Conservation (phyloP, 2,888 invertebrate genomes). For the Zaprionus obscuricornis region DNA sequence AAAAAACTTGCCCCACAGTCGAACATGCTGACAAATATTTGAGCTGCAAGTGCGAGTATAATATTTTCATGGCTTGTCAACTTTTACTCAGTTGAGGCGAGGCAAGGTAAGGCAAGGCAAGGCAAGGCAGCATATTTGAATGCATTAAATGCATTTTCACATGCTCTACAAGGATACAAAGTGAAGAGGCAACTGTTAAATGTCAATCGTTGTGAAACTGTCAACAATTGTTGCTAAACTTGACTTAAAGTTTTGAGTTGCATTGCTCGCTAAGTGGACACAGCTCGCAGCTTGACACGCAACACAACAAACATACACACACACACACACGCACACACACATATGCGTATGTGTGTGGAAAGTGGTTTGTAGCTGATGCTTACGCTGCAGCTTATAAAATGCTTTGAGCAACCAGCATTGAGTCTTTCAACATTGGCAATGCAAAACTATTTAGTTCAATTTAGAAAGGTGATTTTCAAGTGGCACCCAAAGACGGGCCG, state of each 20-base stretch:
- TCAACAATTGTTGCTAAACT: slow-evolving; percentile 15
- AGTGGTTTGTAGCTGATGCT: slow-evolving; percentile 28
- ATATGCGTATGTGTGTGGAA: slow-evolving; percentile 35
- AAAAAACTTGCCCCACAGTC: too few relatives aligned
- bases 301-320: not conserved
- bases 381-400: too few relatives aligned
- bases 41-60: too few relatives aligned
- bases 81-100: too few relatives aligned
- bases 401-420: not conserved
- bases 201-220: slow-evolving; percentile 29
- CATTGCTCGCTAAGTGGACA: slow-evolving; percentile 19
- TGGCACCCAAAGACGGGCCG: slow-evolving; percentile 50
- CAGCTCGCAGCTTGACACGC: slow-evolving; percentile 6
- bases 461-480: slow-evolving; percentile 80
- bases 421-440: slow-evolving; percentile 40
- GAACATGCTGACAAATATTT: too few relatives aligned
- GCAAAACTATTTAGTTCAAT: slow-evolving; percentile 76
- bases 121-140: too few relatives aligned
- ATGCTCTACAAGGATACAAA: slow-evolving; percentile 39
- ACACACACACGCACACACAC: slow-evolving; percentile 3
- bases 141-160: slow-evolving; percentile 7
- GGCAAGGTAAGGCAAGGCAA: too few relatives aligned
- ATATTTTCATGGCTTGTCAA: too few relatives aligned
- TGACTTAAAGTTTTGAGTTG: slow-evolving; percentile 2
- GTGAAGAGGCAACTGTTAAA: slow-evolving; percentile 1